Evolutionary conservation across 2,888 invertebrate species (phyloP).

Genomic region (Zootermopsis nevadensis): DNA sequence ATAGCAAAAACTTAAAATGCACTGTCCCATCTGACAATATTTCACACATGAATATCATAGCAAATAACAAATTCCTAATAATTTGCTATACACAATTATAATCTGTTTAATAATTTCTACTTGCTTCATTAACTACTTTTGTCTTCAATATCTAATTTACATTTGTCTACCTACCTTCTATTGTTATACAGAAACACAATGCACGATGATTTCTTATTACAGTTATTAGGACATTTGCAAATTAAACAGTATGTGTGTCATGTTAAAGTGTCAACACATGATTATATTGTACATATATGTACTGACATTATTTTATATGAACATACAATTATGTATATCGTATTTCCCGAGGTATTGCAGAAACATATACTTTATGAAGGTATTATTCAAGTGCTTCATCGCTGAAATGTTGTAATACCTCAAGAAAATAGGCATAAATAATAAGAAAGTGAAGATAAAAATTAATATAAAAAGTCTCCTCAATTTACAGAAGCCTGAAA

Average conservation of each 20-base stretch:
- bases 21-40: slow-evolving; percentile 40
- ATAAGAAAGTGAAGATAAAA: too few species aligned
- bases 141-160: slow-evolving; percentile 6
- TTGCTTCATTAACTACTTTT: not conserved
- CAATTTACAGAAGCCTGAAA: not conserved
- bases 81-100: slow-evolving; percentile 7
- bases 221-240: not conserved
- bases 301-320: not conserved
- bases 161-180: slow-evolving; percentile 35
- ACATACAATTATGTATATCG: not conserved
- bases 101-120: not conserved
- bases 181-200: not conserved
- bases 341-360: not conserved
- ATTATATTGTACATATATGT: not conserved
- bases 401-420: too few species aligned
- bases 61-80: not conserved
- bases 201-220: slow-evolving; percentile 7
- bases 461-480: not conserved
- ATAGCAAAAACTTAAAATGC: not conserved
- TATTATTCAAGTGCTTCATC: not conserved
- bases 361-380: not conserved
- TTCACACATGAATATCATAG: not conserved
- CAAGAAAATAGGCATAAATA: not conserved
- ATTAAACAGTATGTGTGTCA: not conserved
- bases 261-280: not conserved